Evolutionary conservation across 2,888 invertebrate genomes (phyloP), one percentile per base, ranked within the genome.

Genomic region (Sisyra nigra): DNA sequence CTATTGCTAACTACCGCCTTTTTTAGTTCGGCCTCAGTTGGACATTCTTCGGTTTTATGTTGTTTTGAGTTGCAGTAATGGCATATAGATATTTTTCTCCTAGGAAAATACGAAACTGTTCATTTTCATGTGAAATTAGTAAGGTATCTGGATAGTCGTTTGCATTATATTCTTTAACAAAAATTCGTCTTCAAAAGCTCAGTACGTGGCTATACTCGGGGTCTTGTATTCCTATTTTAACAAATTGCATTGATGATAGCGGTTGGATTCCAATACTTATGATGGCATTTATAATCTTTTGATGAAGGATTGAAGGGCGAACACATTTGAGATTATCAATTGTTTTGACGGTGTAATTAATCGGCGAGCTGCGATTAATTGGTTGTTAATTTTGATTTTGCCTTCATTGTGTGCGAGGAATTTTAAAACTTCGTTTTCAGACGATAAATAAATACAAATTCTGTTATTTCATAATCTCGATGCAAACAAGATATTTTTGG

Each of bases 381-480:
- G 32, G 5, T 48, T 42, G 9, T 34, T 34, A 10, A 53, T 44
- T 24, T 7, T 14, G 4, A 53, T 46, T 24, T n/a, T 36, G 8
- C 46, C 41, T 32, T 49, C 39, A 7, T 46, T 33, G 9, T 47
- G 33, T 11, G 52, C 41, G 8, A 50, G 41, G 33, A 37, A 37
- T 37, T 37, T 24, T 15, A 15, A 15, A 15, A 11, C n/a, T 37
- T 37, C 24, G 18, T 3, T 37, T 10, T 37, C 7, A 7, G 24
- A 24, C 11, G 30, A 2, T 11, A 13, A n/a, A 5, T 30, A 29
- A 9, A 40, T 24, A 34, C 52, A 52, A 6, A 52, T 46, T 45
- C 51, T 45, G 30, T 48, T 49, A 37, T 51, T 49, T 6, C 49
- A 51, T 9, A 51, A 49, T 43, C 48, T 40, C 6, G 49, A 52